These are phyloP conservation scores for Sipha maydis DNA, from an alignment of 2,888 invertebrate species.

Conservation along the genomic window DNA sequence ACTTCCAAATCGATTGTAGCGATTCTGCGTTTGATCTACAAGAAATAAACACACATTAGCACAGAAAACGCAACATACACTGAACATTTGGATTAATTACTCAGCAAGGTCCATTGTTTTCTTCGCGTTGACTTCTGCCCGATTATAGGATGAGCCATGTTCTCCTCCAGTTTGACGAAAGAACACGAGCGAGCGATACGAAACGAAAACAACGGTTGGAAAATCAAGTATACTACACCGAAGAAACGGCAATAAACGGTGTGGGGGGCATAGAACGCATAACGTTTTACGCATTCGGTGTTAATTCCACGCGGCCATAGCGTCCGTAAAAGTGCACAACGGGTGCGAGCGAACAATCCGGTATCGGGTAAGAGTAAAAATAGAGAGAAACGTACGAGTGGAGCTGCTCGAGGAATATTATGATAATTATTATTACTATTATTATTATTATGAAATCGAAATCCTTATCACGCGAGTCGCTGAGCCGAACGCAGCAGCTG, in stretches of 20 bases:
- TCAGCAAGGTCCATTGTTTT: slow-evolving; percentile 58
- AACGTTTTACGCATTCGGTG: background rate
- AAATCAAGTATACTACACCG: too few species aligned
- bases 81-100: background rate
- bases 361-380: background rate
- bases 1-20: slow-evolving; percentile 58
- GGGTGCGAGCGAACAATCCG: background rate
- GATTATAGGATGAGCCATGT: slow-evolving; percentile 48
- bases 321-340: background rate
- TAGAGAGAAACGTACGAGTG: background rate
- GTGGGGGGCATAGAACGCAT: too few species aligned
- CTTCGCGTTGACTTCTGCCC: slow-evolving; percentile 49
- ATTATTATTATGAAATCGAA: slow-evolving; percentile 11
- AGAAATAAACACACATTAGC: background rate
- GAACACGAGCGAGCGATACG: background rate
- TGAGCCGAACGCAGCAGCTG: background rate
- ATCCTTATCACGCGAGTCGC: slow-evolving; percentile 20
- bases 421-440: background rate
- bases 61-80: background rate
- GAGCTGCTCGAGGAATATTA: background rate
- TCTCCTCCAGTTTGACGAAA: slow-evolving; percentile 19
- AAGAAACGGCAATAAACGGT: too few species aligned
- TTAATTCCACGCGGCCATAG: background rate
- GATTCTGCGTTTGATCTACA: slow-evolving; percentile 41
- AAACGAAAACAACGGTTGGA: background rate